Percentiles rank a stretch among this genome's conserved stretches.
These are phyloP conservation scores for Apostichopus californicus DNA, from an alignment of 35 echinoderm and acorn worm species.

Conservation along the genomic window DNA sequence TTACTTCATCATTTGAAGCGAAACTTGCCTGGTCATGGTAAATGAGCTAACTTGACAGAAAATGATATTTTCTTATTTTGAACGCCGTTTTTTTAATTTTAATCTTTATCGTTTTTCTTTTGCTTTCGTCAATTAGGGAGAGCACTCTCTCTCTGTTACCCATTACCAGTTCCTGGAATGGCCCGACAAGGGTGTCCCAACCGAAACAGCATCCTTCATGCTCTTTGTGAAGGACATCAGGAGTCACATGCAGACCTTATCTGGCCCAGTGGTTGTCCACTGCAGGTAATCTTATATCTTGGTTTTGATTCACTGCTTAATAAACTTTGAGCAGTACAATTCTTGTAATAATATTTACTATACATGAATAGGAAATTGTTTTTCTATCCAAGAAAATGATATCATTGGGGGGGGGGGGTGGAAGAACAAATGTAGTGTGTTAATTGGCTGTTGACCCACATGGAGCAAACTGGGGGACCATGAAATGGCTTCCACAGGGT, in stretches of 20 bases:
- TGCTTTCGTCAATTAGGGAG: constrained; percentile 54
- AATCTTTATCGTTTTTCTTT: neutral
- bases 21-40: no score
- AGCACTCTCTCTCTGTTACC: constrained; percentile 48
- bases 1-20: no score
- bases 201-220: constrained; percentile 33
- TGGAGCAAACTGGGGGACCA: no score
- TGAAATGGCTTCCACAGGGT: no score
- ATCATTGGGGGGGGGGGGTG: no score
- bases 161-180: constrained; percentile 79
- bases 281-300: constrained; percentile 60
- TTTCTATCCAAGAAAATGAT: no score
- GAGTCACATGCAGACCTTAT: constrained; percentile 9
- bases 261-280: constrained; percentile 81
- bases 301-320: neutral
- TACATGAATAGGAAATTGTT: neutral
- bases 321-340: neutral
- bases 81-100: neutral
- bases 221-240: constrained; percentile 70
- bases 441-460: no score
- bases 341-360: no score
- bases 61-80: no score
- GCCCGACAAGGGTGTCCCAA: constrained; percentile 82
- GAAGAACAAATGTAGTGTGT: no score
- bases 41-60: no score